Conservation (phyloP, 1,140 invertebrate species). For the Hyphantria cunea region DNA sequence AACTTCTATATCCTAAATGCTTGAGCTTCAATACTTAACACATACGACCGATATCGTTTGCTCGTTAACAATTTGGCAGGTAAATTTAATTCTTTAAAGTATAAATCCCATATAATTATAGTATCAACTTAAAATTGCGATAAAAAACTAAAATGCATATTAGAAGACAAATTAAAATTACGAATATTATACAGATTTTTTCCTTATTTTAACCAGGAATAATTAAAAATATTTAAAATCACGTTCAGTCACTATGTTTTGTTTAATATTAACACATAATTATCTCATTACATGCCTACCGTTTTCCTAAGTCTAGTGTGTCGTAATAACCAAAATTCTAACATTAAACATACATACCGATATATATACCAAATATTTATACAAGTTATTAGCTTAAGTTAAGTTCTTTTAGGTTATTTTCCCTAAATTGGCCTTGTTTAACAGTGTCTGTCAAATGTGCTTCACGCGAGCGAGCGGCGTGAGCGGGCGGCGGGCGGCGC, state of each 20-base stretch:
- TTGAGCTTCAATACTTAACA: constrained; percentile 76
- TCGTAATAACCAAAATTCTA: constrained; percentile 80
- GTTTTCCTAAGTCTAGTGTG: constrained; percentile 78
- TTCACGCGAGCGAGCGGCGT: constrained; percentile 36
- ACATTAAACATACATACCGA: constrained; percentile 81
- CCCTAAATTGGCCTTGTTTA: constrained; percentile 75
- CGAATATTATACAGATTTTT: constrained; percentile 78
- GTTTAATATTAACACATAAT: constrained; percentile 80
- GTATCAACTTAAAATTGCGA: constrained; percentile 71
- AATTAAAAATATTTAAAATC: constrained; percentile 72
- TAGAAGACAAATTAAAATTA: constrained; percentile 75
- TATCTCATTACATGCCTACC: constrained; percentile 77
- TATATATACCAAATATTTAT: constrained; percentile 81
- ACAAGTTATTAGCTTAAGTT: constrained; percentile 81
- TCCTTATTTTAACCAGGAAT: constrained; percentile 66
- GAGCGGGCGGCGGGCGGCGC: constrained; percentile 28
- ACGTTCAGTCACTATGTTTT: constrained; percentile 78
- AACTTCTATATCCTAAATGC: constrained; percentile 71
- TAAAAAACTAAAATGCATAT: constrained; percentile 79
- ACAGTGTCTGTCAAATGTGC: constrained; percentile 70
- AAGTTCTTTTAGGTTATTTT: constrained; percentile 76
- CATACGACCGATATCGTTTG: constrained; percentile 65
- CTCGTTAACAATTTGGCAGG: constrained; percentile 78
- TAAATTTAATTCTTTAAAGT: constrained; percentile 75
- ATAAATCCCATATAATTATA: constrained; percentile 62